phyloP scores from a whole-genome alignment of 1,140 invertebrate species.

The Lepidotrigona ventralis region DNA sequence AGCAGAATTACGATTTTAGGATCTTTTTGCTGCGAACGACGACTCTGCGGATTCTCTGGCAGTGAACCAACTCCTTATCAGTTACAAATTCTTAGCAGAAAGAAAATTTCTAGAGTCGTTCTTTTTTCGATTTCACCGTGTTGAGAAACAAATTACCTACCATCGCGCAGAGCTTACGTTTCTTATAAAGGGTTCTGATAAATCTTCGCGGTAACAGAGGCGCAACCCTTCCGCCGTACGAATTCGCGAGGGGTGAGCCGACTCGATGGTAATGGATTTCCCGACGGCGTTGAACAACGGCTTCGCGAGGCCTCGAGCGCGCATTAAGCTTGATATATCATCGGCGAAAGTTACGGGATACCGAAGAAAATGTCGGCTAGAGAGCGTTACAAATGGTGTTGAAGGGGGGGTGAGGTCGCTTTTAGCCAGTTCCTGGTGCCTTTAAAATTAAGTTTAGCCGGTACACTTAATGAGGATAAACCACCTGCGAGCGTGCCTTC shows the following conservation, averaged over 20 bases:
- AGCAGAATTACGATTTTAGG: not conserved
- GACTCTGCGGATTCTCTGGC: not conserved
- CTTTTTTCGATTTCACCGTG: too few relatives aligned
- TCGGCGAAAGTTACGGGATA: slow-evolving; percentile 37
- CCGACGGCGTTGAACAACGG: slow-evolving; percentile 4
- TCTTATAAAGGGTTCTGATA: not conserved
- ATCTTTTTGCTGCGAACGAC: not conserved
- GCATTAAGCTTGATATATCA: slow-evolving; percentile 47
- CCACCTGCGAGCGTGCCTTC: slow-evolving; percentile 78
- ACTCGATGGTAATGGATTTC: slow-evolving; percentile 40
- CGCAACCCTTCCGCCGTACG: not conserved
- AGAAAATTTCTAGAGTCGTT: too few relatives aligned
- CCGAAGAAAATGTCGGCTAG: slow-evolving; percentile 39
- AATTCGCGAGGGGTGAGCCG: slow-evolving; percentile 8
- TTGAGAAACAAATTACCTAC: not conserved
- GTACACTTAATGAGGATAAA: slow-evolving; percentile 79
- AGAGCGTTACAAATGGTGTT: slow-evolving; percentile 44
- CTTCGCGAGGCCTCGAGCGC: not conserved
- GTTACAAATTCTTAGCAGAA: not conserved
- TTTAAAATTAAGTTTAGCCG: slow-evolving; percentile 75
- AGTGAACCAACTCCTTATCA: not conserved
- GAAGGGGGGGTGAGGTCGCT: slow-evolving; percentile 25
- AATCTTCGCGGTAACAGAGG: not conserved
- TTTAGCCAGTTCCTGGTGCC: slow-evolving; percentile 56
- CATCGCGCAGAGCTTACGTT: not conserved